These are phyloP conservation scores for Penaeus monodon DNA, from an alignment of 2,888 invertebrate species.

Conservation along the genomic window DNA sequence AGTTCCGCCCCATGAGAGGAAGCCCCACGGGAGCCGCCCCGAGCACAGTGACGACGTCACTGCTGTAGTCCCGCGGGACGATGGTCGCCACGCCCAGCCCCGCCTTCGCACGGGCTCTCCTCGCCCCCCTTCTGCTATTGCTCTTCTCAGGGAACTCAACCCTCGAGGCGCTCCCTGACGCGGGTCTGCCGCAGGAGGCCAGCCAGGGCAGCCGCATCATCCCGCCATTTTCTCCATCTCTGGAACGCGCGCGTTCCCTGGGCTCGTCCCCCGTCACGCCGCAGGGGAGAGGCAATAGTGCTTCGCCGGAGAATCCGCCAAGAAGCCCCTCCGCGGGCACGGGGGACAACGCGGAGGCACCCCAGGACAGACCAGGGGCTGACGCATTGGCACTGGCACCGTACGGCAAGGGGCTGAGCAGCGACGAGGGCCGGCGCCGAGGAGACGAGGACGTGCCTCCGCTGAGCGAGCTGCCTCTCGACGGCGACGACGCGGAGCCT, in stretches of 20 bases:
- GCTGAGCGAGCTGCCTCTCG: too few relatives aligned
- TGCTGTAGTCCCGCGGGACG: background rate
- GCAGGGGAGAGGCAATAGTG: slow-evolving; percentile 4
- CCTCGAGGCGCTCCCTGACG: background rate
- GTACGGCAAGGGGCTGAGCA: slow-evolving; percentile 15
- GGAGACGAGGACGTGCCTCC: slow-evolving; percentile 7
- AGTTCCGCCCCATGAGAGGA: slow-evolving; percentile 19
- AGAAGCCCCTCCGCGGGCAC: background rate
- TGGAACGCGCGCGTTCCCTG: slow-evolving; percentile 41
- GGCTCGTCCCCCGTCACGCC: slow-evolving; percentile 46
- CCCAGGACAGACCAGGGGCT: background rate
- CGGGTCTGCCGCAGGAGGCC: background rate
- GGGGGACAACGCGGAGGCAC: background rate
- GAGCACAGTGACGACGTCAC: slow-evolving; percentile 6
- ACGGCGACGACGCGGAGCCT: slow-evolving; percentile 20
- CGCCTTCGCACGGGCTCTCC: slow-evolving; percentile 14
- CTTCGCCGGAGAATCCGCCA: slow-evolving; percentile 17
- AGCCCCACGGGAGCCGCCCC: background rate
- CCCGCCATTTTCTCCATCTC: slow-evolving; percentile 47
- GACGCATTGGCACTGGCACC: slow-evolving; percentile 14
- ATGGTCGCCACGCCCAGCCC: slow-evolving; percentile 20
- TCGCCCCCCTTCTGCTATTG: slow-evolving; percentile 5
- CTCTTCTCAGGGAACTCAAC: slow-evolving; percentile 8
- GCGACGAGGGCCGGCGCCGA: slow-evolving; percentile 26
- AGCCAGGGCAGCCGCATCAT: slow-evolving; percentile 15